Evolutionary conservation across 2,888 invertebrate genomes (phyloP).

Genomic region (Iselma pallidipennis): DNA sequence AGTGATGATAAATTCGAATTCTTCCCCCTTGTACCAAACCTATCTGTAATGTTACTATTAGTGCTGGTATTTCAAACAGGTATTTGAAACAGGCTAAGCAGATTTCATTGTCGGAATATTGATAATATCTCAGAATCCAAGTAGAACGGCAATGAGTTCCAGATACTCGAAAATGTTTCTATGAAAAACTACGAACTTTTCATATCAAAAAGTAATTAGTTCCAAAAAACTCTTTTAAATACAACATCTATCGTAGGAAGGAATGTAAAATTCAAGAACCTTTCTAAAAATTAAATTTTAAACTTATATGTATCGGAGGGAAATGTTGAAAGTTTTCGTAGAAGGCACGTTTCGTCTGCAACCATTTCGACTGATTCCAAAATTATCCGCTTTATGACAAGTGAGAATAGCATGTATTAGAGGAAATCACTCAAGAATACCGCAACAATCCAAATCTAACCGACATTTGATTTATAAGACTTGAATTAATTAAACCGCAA

Average conservation of each 20-base stretch:
- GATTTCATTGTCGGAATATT: neutral
- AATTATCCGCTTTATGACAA: neutral
- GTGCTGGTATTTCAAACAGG: no score
- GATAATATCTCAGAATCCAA: neutral
- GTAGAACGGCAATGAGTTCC: neutral
- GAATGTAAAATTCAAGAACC: neutral
- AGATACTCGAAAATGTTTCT: neutral
- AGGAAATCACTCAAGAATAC: no score
- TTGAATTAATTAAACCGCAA: neutral
- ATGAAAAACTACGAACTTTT: neutral
- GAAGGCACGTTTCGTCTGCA: neutral
- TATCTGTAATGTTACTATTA: no score
- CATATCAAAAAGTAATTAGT: neutral
- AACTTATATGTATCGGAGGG: neutral
- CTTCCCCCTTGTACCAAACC: constrained; percentile 10
- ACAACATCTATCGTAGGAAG: neutral
- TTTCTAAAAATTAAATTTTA: neutral
- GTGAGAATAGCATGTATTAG: neutral
- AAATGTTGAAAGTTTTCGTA: neutral
- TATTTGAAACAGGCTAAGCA: neutral
- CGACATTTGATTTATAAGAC: neutral
- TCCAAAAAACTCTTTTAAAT: neutral
- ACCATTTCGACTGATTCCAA: neutral
- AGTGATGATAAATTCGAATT: constrained; percentile 22
- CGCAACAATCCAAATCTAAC: no score